phyloP scores from a whole-genome alignment of 2,888 invertebrate genomes.

The Lamproptera curius region DNA sequence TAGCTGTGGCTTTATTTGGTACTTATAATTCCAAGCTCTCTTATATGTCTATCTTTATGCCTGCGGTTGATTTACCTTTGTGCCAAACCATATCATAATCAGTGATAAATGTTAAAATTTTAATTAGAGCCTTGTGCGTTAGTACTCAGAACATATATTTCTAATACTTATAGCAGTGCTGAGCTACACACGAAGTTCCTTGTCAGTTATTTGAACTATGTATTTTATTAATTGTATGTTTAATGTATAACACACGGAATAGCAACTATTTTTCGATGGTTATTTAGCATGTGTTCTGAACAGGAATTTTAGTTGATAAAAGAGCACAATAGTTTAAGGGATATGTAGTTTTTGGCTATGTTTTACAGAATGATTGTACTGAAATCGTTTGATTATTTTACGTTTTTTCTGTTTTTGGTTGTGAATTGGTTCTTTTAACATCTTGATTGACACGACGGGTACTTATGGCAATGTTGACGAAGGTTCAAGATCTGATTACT shows the following conservation, averaged over 20 bases:
- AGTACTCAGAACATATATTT: conserved; percentile 27
- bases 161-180: conserved; percentile 38
- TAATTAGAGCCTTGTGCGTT: conserved; percentile 31
- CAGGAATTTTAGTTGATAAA: conserved; percentile 57
- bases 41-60: conserved; percentile 9
- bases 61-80: conserved; percentile 30
- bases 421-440: conserved; percentile 37
- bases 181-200: conserved; percentile 55
- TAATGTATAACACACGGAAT: conserved; percentile 58
- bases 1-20: conserved; percentile 14
- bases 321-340: conserved; percentile 71
- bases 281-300: conserved; percentile 59
- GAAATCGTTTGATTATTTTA: conserved; percentile 38
- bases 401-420: conserved; percentile 36
- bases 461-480: conserved; percentile 33
- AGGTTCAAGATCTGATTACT: conserved; percentile 63
- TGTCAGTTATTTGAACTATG: conserved; percentile 40
- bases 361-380: too few relatives aligned
- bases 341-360: conserved; percentile 56
- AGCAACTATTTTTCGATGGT: conserved; percentile 72
- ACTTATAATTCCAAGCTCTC: conserved; percentile 20
- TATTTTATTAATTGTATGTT: conserved; percentile 45
- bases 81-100: conserved; percentile 68
- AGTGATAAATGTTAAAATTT: conserved; percentile 57
- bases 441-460: conserved; percentile 27